A percentile compares a stretch with the other conserved stretches of the same genome.
Conservation (phyloP, 2,888 invertebrate species). For the Tortricodes alternella region DNA sequence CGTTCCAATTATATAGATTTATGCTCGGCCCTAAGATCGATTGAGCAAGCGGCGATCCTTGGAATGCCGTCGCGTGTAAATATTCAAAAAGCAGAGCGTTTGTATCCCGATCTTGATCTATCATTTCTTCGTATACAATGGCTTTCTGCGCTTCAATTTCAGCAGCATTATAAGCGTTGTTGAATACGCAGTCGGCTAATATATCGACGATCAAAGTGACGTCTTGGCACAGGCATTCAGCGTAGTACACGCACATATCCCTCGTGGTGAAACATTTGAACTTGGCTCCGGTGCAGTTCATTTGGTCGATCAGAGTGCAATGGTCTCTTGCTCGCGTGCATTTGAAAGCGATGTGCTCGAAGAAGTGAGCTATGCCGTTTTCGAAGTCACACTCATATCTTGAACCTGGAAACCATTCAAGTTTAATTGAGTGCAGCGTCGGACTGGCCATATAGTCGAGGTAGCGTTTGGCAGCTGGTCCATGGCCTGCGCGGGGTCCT, state of each 20-base stretch:
- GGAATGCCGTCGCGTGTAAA: slow-evolving; percentile 69
- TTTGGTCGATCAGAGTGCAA: slow-evolving; percentile 92
- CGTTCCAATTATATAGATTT: slow-evolving; percentile 84
- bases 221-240: slow-evolving; percentile 94
- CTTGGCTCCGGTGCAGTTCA: slow-evolving; percentile 97
- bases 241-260: slow-evolving; percentile 98
- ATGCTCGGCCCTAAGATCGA: slow-evolving; percentile 84
- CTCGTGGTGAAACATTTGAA: slow-evolving; percentile 97
- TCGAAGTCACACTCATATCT: slow-evolving; percentile 56
- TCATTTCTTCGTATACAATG: slow-evolving; percentile 60
- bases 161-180: slow-evolving; percentile 78
- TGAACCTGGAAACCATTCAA: too few relatives aligned
- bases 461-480: too few relatives aligned
- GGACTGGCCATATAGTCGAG: too few relatives aligned
- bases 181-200: slow-evolving; percentile 95
- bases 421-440: too few relatives aligned
- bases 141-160: slow-evolving; percentile 63
- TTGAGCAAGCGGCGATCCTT: slow-evolving; percentile 66
- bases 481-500: too few relatives aligned
- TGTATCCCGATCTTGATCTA: slow-evolving; percentile 55
- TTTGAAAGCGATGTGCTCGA: slow-evolving; percentile 69
- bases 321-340: slow-evolving; percentile 90
- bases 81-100: slow-evolving; percentile 63
- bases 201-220: slow-evolving; percentile 94
- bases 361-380: slow-evolving; percentile 67